Percentiles rank a stretch among this genome's conserved stretches.
Conservation (phyloP, 2,113 vertebrate species). For the Aptenodytes forsteri region DNA sequence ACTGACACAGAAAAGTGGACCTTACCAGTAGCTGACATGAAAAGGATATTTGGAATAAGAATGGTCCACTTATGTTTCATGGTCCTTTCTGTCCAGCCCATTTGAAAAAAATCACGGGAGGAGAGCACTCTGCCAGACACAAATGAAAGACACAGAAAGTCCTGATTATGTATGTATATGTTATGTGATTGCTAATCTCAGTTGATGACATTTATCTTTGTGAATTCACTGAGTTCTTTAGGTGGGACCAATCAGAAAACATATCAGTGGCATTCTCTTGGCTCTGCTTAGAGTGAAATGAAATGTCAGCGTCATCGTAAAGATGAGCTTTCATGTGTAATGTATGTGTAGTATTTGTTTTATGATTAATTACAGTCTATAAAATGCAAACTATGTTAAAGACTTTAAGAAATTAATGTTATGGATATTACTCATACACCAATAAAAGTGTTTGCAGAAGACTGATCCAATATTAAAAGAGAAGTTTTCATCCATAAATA, state of each 20-base stretch:
- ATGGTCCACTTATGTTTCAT: not conserved
- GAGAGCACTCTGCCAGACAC: not conserved
- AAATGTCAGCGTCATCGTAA: conserved; percentile 34
- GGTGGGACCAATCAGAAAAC: not conserved
- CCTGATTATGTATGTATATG: not conserved
- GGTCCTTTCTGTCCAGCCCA: not conserved
- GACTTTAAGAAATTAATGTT: not conserved
- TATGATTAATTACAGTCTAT: not conserved
- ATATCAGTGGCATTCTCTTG: not conserved
- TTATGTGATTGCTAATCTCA: not conserved
- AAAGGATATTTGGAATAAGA: not conserved
- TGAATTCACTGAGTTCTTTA: conserved; percentile 37
- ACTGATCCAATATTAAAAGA: not conserved
- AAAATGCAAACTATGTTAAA: not conserved
- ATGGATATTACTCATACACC: not conserved
- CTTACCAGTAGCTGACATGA: not conserved
- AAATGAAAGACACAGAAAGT: not conserved
- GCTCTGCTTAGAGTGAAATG: not conserved
- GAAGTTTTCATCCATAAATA: not conserved
- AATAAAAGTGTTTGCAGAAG: not conserved
- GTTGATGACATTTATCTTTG: conserved; percentile 45
- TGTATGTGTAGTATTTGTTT: not conserved
- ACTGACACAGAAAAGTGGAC: not conserved
- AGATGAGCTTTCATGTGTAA: not conserved
- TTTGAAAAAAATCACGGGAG: not conserved